Evolutionary conservation across 2,797 vertebrate genomes (phyloP).

Genomic region (Numenius phaeopus): DNA sequence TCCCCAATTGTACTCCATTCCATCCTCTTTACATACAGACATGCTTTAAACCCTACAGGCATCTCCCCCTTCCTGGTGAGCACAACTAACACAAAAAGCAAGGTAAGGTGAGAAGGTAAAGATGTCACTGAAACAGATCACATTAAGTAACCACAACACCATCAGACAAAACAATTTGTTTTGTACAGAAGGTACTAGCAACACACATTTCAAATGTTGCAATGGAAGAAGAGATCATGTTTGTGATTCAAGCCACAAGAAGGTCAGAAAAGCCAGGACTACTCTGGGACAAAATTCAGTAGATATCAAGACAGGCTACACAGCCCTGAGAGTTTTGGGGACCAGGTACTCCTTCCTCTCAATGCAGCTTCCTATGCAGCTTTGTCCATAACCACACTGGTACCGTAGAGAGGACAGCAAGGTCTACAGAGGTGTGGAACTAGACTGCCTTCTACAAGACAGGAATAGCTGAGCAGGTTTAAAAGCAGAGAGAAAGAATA

Average conservation of each 20-base stretch:
- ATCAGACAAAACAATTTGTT: neutral
- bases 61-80: neutral
- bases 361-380: neutral
- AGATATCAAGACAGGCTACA: neutral
- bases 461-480: neutral
- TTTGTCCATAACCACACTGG: neutral
- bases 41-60: neutral
- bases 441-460: neutral
- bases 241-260: neutral
- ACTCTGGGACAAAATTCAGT: neutral
- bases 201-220: neutral
- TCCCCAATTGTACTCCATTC: neutral
- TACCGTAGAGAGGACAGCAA: neutral
- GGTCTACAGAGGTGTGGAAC: neutral
- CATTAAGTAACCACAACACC: neutral
- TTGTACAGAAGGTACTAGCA: neutral
- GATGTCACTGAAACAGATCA: neutral
- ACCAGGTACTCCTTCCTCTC: neutral
- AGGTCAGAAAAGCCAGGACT: neutral
- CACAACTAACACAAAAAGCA: neutral
- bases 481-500: neutral
- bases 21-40: neutral
- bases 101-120: neutral
- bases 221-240: fast-evolving
- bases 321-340: neutral